Conservation (phyloP, 2,113 vertebrate species). For the Aldabrachelys gigantea region DNA sequence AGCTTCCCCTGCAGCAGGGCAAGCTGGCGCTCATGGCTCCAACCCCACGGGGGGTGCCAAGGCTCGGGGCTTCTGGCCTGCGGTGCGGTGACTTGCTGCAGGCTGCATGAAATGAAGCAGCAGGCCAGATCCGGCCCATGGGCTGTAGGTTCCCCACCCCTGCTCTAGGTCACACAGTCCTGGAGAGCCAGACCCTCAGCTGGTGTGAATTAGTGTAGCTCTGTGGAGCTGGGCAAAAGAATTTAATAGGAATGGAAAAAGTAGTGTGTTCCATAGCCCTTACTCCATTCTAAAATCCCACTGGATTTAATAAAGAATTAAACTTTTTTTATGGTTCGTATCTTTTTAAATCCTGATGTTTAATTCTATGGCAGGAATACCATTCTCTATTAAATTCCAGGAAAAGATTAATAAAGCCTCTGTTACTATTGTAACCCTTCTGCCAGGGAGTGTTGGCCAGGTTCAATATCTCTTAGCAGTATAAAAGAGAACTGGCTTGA, state of each 20-base stretch:
- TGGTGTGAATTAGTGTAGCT: neutral
- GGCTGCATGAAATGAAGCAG: too few relatives aligned
- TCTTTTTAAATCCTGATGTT: neutral
- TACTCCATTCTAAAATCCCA: neutral
- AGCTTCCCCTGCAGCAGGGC: too few relatives aligned
- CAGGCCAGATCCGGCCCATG: too few relatives aligned
- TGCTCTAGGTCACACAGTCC: accelerated
- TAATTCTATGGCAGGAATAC: neutral
- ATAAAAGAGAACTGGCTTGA: neutral
- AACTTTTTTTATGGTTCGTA: neutral
- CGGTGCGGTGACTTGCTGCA: too few relatives aligned
- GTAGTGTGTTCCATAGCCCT: neutral
- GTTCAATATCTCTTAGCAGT: neutral
- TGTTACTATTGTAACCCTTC: neutral
- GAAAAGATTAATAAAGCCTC: neutral
- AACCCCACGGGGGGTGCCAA: too few relatives aligned
- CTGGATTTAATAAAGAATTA: neutral
- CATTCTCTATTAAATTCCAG: neutral
- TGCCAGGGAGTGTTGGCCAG: neutral
- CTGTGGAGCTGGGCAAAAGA: neutral
- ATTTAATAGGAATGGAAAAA: neutral
- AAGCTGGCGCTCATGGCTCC: too few relatives aligned
- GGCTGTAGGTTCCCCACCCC: too few relatives aligned
- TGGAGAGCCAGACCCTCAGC: neutral
- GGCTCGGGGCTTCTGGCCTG: too few relatives aligned